Evolutionary conservation across 2,797 vertebrate species (phyloP).

Genomic region (Podargus strigoides): DNA sequence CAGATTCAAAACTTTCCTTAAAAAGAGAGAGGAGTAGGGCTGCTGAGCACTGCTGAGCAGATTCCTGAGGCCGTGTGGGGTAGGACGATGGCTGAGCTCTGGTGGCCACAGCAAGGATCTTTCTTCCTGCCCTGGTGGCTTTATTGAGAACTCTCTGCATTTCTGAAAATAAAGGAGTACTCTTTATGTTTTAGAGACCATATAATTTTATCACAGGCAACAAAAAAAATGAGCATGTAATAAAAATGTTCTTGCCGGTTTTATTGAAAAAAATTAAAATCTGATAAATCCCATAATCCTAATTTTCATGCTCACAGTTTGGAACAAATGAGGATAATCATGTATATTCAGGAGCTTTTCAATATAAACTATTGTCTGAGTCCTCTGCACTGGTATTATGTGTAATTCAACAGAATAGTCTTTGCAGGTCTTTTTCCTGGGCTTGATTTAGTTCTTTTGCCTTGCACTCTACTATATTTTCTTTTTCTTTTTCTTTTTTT

Average conservation of each 20-base stretch:
- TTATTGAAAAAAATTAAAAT: neutral
- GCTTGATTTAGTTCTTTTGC: neutral
- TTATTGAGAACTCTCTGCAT: neutral
- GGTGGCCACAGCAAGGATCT: neutral
- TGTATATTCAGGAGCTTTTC: neutral
- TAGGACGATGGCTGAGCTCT: neutral
- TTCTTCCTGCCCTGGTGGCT: neutral
- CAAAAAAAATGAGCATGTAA: neutral
- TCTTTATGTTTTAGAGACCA: neutral
- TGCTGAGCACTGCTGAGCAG: neutral
- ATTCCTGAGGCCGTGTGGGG: neutral
- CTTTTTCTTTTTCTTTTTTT: no score
- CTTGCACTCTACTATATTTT: neutral
- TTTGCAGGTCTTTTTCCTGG: neutral
- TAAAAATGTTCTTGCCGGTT: neutral
- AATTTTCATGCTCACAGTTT: neutral
- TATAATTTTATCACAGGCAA: neutral
- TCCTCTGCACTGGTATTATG: neutral
- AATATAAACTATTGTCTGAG: neutral
- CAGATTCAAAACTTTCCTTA: neutral
- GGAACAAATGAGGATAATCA: neutral
- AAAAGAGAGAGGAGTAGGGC: neutral
- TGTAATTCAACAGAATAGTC: neutral
- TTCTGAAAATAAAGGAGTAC: neutral
- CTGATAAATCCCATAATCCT: slow-evolving; percentile 5